phyloP scores from a whole-genome alignment of 2,888 invertebrate species.

The Heliothis peltigera region DNA sequence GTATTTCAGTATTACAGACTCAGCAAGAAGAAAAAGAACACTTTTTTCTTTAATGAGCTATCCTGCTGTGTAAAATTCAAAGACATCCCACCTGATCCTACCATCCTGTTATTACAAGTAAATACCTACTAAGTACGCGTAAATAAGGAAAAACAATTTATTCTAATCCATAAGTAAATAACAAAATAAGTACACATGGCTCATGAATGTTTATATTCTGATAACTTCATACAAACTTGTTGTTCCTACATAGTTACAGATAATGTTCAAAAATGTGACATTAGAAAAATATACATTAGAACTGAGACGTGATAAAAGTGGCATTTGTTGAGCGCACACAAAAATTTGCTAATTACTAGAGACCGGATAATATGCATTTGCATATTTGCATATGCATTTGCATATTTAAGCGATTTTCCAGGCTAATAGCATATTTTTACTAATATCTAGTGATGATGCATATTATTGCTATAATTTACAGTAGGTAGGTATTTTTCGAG shows the following conservation, averaged over 20 bases:
- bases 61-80: too few relatives aligned
- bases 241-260: constrained; percentile 27
- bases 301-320: constrained; percentile 31
- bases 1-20: too few relatives aligned
- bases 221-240: constrained; percentile 38
- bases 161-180: constrained; percentile 15
- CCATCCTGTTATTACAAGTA: background rate
- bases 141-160: constrained; percentile 38
- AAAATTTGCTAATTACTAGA: constrained; percentile 26
- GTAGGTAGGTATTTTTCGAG: too few relatives aligned
- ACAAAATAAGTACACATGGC: constrained; percentile 15
- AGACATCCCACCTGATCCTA: too few relatives aligned
- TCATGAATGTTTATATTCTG: constrained; percentile 32
- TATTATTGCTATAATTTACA: too few relatives aligned
- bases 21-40: too few relatives aligned
- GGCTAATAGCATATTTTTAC: too few relatives aligned
- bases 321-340: constrained; percentile 18
- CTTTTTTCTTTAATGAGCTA: too few relatives aligned
- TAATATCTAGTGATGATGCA: too few relatives aligned
- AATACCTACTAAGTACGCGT: constrained; percentile 9
- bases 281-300: constrained; percentile 40
- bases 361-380: too few relatives aligned
- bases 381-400: too few relatives aligned
- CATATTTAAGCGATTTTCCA: too few relatives aligned
- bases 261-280: constrained; percentile 25